Base-by-base conservation (phyloP, 1,140 invertebrate species). In the Drosophila serrata region DNA sequence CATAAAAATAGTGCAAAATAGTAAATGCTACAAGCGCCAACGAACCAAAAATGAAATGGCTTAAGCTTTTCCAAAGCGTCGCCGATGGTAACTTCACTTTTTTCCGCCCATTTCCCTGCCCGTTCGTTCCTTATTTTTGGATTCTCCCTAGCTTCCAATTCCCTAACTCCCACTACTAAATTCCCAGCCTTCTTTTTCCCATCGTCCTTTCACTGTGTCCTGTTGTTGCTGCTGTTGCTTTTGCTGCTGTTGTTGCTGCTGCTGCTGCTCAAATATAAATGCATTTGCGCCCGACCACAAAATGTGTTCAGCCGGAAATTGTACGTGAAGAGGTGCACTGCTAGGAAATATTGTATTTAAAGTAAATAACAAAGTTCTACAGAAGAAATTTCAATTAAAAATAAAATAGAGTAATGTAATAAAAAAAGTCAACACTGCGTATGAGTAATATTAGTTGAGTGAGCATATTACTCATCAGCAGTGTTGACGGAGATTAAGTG, bases 271-370 rank as follows among this genome's bases (percentile, higher is more conserved):
- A 88, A 88, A 88, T 88, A 88, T 88, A 88, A 88, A 88, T 88
- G 84, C 84, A 90, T 90, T 87, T 90, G 79, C 77, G 64, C 76
- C 84, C 81, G 69, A 88, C 84, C 84, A 88, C 84, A 88, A 88
- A 88, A 90, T 90, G 87, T 90, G 86, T 86, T 90, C 76, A 90
- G 88, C 86, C 87, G 87, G 87, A 90, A 90, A 90, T 90, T 90
- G 87, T 90, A 90, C 82, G 86, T 90, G 86, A 69, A 75, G 60
- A 72, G 84, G 64, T 78, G 77, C 80, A 81, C 73, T 73, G 68
- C 4, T 3, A 51, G 17, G 19, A 75, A 43, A 15, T 13, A 2
- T 53, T 11, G 6, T 6, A 12, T 8, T 17, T n/a, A 4, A 27
- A 15, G 13, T 13, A 7, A 12, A 22, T 49, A 6, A 8, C 3